phyloP scores from a whole-genome alignment of 2,888 invertebrate species.

The Ptychoptera contaminata region DNA sequence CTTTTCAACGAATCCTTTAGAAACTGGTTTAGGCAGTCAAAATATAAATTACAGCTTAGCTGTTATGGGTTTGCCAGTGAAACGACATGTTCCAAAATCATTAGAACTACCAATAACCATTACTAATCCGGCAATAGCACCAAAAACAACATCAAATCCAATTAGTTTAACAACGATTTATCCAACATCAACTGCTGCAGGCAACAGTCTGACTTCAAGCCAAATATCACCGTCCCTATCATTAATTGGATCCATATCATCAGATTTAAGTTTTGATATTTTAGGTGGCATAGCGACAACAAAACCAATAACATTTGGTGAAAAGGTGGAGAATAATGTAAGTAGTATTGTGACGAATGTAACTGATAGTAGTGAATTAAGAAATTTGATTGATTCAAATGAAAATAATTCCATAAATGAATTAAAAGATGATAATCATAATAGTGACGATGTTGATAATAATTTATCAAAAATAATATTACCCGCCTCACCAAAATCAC shows the following conservation, averaged over 20 bases:
- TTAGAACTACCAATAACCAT: slow-evolving; percentile 61
- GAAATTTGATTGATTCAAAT: no score
- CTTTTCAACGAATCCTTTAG: no score
- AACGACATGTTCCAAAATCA: slow-evolving; percentile 45
- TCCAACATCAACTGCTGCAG: slow-evolving; percentile 4
- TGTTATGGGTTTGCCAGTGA: slow-evolving; percentile 37
- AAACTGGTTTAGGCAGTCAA: slow-evolving; percentile 9
- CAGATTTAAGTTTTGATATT: no score
- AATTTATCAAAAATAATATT: no score
- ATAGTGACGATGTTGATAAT: no score
- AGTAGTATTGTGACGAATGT: no score
- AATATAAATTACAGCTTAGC: slow-evolving; percentile 40
- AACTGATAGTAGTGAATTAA: no score
- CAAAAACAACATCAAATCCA: slow-evolving; percentile 23
- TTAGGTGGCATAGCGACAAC: slow-evolving; percentile 1
- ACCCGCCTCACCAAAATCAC: no score
- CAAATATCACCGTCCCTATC: slow-evolving; percentile 10
- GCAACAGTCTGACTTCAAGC: not conserved
- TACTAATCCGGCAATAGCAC: slow-evolving; percentile 57
- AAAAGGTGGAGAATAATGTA: no score
- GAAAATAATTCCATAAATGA: no score
- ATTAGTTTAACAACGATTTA: slow-evolving; percentile 13
- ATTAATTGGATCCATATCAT: not conserved
- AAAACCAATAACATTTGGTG: no score
- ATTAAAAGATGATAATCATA: no score